Evolutionary conservation across 2,113 vertebrate species (phyloP).

Genomic region (Actenoides lindsayi): DNA sequence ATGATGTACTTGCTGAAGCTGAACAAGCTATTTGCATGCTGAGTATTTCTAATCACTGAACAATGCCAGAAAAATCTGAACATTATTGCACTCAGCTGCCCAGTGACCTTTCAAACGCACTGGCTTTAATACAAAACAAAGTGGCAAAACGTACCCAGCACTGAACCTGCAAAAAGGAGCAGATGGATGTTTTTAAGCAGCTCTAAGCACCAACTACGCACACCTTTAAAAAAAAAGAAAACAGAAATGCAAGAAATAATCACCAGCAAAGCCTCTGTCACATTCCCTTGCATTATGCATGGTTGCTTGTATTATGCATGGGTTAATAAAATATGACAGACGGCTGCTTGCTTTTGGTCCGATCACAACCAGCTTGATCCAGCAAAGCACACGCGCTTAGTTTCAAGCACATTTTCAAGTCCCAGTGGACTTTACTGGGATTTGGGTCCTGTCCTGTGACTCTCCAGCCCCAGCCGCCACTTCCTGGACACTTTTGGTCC

Average conservation of each 20-base stretch:
- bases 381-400: background rate
- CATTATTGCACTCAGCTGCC: background rate
- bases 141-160: background rate
- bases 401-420: background rate
- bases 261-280: background rate
- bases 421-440: background rate
- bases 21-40: conserved; percentile 34
- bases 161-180: background rate
- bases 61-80: background rate
- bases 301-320: background rate
- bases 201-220: background rate
- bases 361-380: background rate
- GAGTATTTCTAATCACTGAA: conserved; percentile 36
- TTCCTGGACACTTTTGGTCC: background rate
- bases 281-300: background rate
- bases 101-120: background rate
- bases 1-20: conserved; percentile 47
- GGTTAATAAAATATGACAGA: background rate
- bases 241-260: background rate
- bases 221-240: background rate
- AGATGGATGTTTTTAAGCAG: background rate
- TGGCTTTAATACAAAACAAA: background rate
- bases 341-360: background rate
- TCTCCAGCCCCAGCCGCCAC: background rate
- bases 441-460: background rate